These are phyloP conservation scores for Aurelia sp. DNA, from an alignment of 30 jellyfish, hydroid and myxozoan species.

Conservation along the genomic window DNA sequence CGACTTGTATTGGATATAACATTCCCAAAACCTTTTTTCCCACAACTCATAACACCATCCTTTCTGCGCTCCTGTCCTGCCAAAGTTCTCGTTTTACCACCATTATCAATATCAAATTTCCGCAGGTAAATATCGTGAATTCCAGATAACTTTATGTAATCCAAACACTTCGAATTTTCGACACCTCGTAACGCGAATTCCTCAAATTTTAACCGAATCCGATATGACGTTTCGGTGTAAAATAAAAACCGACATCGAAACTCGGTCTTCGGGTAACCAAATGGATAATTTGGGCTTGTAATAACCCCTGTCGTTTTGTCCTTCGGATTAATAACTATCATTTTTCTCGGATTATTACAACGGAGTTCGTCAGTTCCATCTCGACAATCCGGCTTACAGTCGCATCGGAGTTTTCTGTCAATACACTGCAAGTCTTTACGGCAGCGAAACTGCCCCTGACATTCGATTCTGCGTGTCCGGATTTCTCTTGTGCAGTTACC, in stretches of 20 bases:
- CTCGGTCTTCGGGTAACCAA: slow-evolving; percentile 46
- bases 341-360: slow-evolving; percentile 58
- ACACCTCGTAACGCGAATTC: slow-evolving; percentile 42
- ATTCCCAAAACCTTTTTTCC: background rate
- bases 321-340: slow-evolving; percentile 14
- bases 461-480: slow-evolving; percentile 47
- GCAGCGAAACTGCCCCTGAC: slow-evolving; percentile 62
- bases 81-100: background rate
- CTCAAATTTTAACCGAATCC: slow-evolving; percentile 36
- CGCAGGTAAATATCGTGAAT: background rate
- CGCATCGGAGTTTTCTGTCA: slow-evolving; percentile 64
- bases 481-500: slow-evolving; percentile 70
- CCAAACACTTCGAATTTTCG: slow-evolving; percentile 25
- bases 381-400: slow-evolving; percentile 67
- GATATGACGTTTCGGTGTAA: slow-evolving; percentile 33
- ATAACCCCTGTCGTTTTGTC: slow-evolving; percentile 47
- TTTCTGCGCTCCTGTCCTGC: background rate
- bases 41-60: slow-evolving; percentile 12
- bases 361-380: slow-evolving; percentile 76
- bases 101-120: background rate
- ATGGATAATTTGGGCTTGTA: slow-evolving; percentile 68
- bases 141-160: slow-evolving; percentile 31
- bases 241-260: slow-evolving; percentile 40
- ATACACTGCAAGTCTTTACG: slow-evolving; percentile 61
- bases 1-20: slow-evolving; percentile 27